phyloP scores from a whole-genome alignment of 30 jellyfish, hydroid and myxozoan species.

The Pseudorhiza aurosa region DNA sequence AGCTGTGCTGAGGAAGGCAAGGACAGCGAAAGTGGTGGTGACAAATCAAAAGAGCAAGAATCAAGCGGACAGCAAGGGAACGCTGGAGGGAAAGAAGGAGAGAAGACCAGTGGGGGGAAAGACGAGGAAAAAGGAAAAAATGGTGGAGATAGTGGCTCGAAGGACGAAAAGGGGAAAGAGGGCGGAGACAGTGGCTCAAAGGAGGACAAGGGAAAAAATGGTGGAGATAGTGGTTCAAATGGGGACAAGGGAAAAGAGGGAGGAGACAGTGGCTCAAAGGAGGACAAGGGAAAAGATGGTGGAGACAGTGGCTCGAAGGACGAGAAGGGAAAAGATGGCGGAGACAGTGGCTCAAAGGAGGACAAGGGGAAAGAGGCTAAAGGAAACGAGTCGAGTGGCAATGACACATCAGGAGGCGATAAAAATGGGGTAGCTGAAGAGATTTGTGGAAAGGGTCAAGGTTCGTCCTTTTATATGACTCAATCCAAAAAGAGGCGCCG shows the following conservation, averaged over 20 bases:
- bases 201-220: conserved; percentile 8
- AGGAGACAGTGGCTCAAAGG: neutral
- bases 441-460: too few relatives aligned
- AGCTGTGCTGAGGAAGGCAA: neutral
- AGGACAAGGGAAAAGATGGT: neutral
- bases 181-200: conserved; percentile 5
- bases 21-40: too few relatives aligned
- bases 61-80: neutral
- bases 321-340: neutral
- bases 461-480: too few relatives aligned
- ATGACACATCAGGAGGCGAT: too few relatives aligned
- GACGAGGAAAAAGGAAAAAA: neutral
- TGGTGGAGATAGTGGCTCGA: neutral
- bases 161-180: neutral
- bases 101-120: neutral
- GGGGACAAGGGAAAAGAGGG: neutral
- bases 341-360: neutral
- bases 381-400: too few relatives aligned
- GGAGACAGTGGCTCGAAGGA: neutral
- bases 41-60: too few relatives aligned
- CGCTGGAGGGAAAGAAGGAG: neutral
- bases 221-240: neutral
- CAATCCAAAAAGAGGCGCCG: too few relatives aligned
- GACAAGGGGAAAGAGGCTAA: too few relatives aligned
- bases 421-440: too few relatives aligned